Evolutionary conservation across 2,888 invertebrate genomes (phyloP).

Genomic region (Eilema griseolum): DNA sequence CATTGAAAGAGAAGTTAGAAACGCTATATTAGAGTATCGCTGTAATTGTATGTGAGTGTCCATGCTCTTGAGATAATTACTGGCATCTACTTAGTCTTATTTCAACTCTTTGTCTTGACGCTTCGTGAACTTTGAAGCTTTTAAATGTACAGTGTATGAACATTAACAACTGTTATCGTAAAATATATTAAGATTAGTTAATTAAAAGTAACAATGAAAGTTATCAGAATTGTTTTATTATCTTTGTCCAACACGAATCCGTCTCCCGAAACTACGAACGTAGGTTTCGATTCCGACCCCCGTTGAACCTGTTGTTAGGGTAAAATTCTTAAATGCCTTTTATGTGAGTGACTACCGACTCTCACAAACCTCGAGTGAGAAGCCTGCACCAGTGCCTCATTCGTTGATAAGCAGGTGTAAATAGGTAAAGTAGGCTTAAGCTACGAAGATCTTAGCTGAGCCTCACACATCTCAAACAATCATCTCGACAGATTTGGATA

Average conservation of each 20-base stretch:
- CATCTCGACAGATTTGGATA: no score
- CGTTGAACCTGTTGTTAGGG: no score
- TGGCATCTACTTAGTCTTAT: constrained; percentile 31
- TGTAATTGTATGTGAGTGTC: constrained; percentile 28
- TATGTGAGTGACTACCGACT: no score
- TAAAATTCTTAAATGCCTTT: no score
- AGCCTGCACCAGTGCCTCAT: no score
- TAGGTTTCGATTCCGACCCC: no score
- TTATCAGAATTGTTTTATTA: constrained; percentile 43
- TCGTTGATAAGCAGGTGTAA: no score
- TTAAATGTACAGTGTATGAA: constrained; percentile 68
- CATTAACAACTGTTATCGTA: constrained; percentile 59
- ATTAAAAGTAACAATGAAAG: constrained; percentile 46
- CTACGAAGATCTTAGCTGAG: no score
- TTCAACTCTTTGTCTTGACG: constrained; percentile 57
- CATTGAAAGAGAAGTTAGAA: constrained; percentile 24
- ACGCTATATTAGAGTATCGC: constrained; percentile 37
- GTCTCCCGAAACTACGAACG: not conserved
- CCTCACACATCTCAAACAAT: no score
- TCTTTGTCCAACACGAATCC: not conserved
- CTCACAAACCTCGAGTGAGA: no score
- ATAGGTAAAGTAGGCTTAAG: no score
- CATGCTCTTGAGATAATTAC: constrained; percentile 20
- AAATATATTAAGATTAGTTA: constrained; percentile 31
- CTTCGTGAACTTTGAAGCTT: constrained; percentile 68